These are phyloP conservation scores for Drosophila rellima DNA, from an alignment of 2,888 invertebrate genomes.

Conservation along the genomic window DNA sequence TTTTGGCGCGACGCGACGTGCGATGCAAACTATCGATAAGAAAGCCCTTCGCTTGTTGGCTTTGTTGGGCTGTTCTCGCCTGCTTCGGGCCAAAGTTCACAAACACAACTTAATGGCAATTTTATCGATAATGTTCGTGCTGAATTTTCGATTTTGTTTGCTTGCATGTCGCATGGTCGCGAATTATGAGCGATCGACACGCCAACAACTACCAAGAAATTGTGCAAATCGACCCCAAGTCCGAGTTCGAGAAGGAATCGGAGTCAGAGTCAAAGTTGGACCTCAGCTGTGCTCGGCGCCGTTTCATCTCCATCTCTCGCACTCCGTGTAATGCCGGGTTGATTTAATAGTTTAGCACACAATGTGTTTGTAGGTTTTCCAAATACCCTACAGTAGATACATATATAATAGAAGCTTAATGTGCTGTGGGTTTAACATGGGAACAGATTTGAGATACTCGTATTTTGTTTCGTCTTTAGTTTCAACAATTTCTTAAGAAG, in stretches of 20 bases:
- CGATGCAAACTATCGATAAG: constrained; percentile 83
- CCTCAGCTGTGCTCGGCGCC: constrained; percentile 22
- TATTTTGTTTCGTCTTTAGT: not conserved
- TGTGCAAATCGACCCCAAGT: constrained; percentile 65
- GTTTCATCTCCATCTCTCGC: constrained; percentile 36
- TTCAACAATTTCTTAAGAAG: not conserved
- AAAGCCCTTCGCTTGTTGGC: not conserved
- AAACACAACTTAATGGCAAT: constrained; percentile 80
- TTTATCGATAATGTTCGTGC: constrained; percentile 84
- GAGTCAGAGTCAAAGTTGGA: constrained; percentile 17
- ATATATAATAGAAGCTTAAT: not conserved
- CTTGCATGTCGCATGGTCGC: constrained; percentile 70
- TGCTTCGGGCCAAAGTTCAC: constrained; percentile 39
- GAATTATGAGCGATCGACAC: constrained; percentile 82
- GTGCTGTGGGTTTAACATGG: not conserved
- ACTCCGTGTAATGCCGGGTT: constrained; percentile 27
- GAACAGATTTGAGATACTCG: not conserved
- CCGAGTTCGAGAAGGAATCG: constrained; percentile 20
- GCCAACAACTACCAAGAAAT: constrained; percentile 74
- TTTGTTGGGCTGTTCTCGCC: constrained; percentile 9
- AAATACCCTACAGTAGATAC: constrained; percentile 7
- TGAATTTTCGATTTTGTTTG: constrained; percentile 81
- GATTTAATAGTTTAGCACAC: constrained; percentile 78
- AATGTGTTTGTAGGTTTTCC: constrained; percentile 78
- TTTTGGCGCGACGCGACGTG: constrained; percentile 56